Base-by-base conservation (phyloP, 2,888 invertebrate species). In the Eupsilia transversa region DNA sequence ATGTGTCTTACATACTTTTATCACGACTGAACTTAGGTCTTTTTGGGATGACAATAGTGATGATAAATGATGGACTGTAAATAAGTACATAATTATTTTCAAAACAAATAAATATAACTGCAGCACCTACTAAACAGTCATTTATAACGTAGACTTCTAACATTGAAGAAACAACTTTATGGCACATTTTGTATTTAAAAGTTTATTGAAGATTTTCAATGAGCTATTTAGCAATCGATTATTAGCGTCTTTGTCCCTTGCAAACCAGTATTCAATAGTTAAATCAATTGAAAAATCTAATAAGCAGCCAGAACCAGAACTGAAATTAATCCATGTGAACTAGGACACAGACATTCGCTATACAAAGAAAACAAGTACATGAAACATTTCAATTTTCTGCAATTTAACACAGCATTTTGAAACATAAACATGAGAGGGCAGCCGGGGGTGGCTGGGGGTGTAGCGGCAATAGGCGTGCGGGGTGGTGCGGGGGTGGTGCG, bases 401-500 rank as follows among this genome's bases (percentile, higher is more conserved):
- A 79, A 82, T 80, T 84, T 72, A 80, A 79, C 74, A 71, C 74
- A 83, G 77, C 65, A 80, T 86, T 85, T 83, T 82, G 70, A 82
- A 80, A 83, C 81, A 87, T 84, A 85, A 86, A 83, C 82, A 83
- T 74, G 75, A 82, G 82, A 73, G 74, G 77, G 82, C 49, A 65
- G 75, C 64, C 14, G 76, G 67, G 82, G 83, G 85, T 82, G 80
- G 80, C 61, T 82, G 61, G 60, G 82, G 83, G 86, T 74, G 85
- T 81, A 82, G 84, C 77, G 84, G 89, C 80, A 86, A 87, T 86
- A 86, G 87, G 86, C 84, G 90, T 84, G 88, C 84, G 89, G 82
- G 86, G 89, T 74, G 84, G 73, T 56, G 77, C 60, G 74, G 79
- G 76, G 54, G 0, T 27, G 79, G 84, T 88, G 86, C 86, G 88